phyloP scores from a whole-genome alignment of 2,797 vertebrate genomes.

The Holocentrus rufus region DNA sequence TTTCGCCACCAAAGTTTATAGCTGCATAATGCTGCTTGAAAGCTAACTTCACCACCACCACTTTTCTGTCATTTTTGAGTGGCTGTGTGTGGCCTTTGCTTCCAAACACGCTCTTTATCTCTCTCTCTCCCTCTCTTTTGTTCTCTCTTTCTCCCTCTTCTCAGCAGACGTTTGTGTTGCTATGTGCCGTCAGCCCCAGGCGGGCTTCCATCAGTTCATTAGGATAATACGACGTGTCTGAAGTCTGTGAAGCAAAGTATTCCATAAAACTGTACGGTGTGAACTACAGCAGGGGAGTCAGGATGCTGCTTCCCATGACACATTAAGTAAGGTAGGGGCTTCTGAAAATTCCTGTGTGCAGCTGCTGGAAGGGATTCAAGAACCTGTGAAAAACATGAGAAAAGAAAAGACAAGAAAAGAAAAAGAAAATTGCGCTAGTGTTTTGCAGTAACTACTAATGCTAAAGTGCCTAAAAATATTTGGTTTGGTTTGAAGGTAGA shows the following conservation, averaged over 20 bases:
- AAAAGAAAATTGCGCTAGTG: background rate
- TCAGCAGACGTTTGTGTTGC: constrained; percentile 19
- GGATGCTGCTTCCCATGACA: constrained; percentile 44
- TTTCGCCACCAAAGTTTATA: too few relatives aligned
- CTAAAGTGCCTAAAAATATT: background rate
- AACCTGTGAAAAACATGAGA: constrained; percentile 12
- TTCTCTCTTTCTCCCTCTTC: background rate
- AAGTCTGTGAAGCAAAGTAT: constrained; percentile 52
- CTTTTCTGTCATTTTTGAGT: background rate
- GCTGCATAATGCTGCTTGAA: background rate
- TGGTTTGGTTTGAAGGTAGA: too few relatives aligned
- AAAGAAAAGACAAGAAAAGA: constrained; percentile 9
- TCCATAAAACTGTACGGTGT: constrained; percentile 61
- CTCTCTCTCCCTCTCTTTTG: background rate
- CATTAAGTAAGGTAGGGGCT: constrained; percentile 15
- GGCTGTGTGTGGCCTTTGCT: constrained; percentile 7
- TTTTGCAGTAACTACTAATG: too few relatives aligned
- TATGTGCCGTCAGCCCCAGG: constrained; percentile 18
- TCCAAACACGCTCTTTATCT: background rate
- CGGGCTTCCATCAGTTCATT: constrained; percentile 55
- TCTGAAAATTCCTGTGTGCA: constrained; percentile 15
- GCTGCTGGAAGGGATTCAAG: constrained; percentile 19
- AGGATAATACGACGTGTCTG: constrained; percentile 55
- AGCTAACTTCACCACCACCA: background rate
- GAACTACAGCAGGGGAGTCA: constrained; percentile 61